Conservation (phyloP, 2,113 vertebrate genomes). For the Meleagris gallopavo region DNA sequence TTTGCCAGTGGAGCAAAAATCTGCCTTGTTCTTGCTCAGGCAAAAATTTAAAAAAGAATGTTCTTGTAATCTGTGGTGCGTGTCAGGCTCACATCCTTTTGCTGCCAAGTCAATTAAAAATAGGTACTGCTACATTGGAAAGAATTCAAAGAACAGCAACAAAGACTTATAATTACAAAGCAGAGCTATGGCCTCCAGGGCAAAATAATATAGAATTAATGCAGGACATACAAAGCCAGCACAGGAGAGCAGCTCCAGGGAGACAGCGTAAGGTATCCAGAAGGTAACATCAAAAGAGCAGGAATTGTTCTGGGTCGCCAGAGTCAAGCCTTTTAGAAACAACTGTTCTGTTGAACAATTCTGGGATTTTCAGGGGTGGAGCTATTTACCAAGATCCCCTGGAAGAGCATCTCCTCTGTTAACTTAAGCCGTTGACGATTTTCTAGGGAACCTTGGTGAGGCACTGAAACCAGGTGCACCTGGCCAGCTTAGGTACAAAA, state of each 20-base stretch:
- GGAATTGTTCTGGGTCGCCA: neutral
- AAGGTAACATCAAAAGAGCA: neutral
- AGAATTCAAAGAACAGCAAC: conserved; percentile 32
- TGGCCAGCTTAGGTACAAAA: neutral
- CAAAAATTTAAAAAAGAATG: neutral
- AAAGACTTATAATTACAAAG: conserved; percentile 26
- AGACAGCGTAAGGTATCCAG: neutral
- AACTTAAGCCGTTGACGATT: neutral
- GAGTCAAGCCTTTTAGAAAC: neutral
- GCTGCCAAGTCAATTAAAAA: conserved; percentile 63
- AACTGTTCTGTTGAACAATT: neutral
- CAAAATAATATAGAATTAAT: neutral
- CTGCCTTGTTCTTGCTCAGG: neutral
- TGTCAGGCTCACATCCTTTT: neutral
- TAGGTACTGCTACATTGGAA: conserved; percentile 7
- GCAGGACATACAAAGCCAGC: neutral
- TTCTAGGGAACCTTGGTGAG: neutral
- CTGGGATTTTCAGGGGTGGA: neutral
- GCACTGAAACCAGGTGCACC: neutral
- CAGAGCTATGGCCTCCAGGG: neutral
- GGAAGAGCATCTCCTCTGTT: neutral
- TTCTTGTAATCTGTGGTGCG: neutral
- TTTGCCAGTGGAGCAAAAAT: neutral
- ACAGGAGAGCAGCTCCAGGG: neutral
- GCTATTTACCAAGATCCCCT: neutral